These are phyloP conservation scores for Corythaixoides concolor DNA, from an alignment of 2,113 vertebrate genomes.

Conservation along the genomic window DNA sequence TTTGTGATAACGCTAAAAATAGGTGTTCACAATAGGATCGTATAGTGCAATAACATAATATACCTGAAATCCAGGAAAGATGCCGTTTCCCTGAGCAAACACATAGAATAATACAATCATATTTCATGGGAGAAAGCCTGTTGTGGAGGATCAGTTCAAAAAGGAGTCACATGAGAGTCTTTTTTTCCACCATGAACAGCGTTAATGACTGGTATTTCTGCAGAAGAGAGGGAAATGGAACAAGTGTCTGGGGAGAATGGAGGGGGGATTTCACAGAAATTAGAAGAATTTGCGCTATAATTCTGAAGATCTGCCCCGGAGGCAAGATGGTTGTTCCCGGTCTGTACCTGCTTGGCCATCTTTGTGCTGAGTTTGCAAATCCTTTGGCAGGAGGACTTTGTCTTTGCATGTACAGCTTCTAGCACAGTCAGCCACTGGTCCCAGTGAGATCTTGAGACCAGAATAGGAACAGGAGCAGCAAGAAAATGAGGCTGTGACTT, in stretches of 20 bases:
- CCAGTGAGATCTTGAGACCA: fast-evolving
- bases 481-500: not conserved
- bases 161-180: not conserved
- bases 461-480: not conserved
- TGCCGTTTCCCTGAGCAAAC: not conserved
- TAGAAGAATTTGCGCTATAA: not conserved
- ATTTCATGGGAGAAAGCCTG: not conserved
- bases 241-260: not conserved
- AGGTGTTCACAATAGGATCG: not conserved
- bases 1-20: not conserved
- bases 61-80: not conserved
- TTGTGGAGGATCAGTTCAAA: not conserved
- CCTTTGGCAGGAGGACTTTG: not conserved
- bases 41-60: not conserved
- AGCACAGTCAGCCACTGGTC: not conserved
- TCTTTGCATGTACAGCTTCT: not conserved
- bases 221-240: not conserved
- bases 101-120: not conserved
- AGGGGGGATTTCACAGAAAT: not conserved
- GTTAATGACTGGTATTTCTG: not conserved
- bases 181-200: not conserved
- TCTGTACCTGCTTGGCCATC: not conserved
- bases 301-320: not conserved
- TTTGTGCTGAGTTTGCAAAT: not conserved
- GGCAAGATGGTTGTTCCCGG: not conserved